phyloP scores from a whole-genome alignment of 2,113 vertebrate species.

The Orthonyx spaldingii region DNA sequence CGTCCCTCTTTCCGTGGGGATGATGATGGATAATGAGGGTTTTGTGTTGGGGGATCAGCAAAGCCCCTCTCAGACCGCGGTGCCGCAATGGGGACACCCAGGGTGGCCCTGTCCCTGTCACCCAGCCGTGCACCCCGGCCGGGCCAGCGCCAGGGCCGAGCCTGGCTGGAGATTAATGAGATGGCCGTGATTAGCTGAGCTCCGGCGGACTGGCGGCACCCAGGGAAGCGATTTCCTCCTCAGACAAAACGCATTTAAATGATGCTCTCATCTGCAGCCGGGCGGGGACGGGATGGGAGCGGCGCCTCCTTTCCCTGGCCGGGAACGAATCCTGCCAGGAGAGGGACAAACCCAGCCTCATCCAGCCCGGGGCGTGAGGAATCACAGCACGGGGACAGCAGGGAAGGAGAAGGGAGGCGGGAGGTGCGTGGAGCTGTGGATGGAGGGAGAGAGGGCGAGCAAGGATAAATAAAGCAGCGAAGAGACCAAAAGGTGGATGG shows the following conservation, averaged over 20 bases:
- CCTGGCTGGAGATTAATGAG: background rate
- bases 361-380: background rate
- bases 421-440: background rate
- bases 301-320: background rate
- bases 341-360: background rate
- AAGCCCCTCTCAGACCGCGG: background rate
- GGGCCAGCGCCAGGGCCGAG: accelerated
- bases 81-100: accelerated
- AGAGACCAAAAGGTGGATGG: background rate
- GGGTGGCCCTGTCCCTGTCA: background rate
- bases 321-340: background rate
- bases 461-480: background rate
- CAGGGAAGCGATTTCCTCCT: background rate
- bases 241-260: constrained; percentile 18
- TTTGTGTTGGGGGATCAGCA: accelerated
- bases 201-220: background rate
- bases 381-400: background rate
- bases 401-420: background rate
- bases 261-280: background rate
- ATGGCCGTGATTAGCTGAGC: background rate
- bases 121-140: background rate
- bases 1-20: background rate
- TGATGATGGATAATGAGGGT: background rate
- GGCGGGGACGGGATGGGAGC: background rate
- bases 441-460: background rate